A percentile compares a stretch with the other conserved stretches of the same genome.
Conservation (phyloP, 2,797 vertebrate species). For the Euphonia xanthogaster region DNA sequence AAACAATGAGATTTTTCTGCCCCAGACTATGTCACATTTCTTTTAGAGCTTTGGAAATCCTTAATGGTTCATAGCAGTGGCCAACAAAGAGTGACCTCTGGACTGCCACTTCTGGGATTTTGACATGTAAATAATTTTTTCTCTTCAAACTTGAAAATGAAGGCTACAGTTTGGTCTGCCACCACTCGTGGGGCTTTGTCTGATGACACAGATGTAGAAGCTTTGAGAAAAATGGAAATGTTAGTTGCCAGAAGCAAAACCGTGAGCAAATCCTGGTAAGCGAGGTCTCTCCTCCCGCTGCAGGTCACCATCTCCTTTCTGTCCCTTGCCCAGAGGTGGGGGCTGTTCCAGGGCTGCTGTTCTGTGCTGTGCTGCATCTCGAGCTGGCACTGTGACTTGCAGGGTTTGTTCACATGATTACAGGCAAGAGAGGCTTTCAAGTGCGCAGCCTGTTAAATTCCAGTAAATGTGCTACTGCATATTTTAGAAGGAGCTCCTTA, state of each 20-base stretch:
- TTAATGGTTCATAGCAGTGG: not conserved
- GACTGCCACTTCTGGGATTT: not conserved
- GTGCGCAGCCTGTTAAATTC: not conserved
- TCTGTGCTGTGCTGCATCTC: not conserved
- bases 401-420: not conserved
- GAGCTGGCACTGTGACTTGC: not conserved
- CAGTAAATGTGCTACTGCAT: not conserved
- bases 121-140: conserved; percentile 3
- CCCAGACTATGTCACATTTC: not conserved
- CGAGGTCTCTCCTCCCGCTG: not conserved
- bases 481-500: conserved; percentile 28
- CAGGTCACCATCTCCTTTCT: not conserved
- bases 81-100: not conserved
- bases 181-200: not conserved
- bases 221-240: conserved; percentile 27
- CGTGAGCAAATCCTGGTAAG: not conserved
- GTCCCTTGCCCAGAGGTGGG: not conserved
- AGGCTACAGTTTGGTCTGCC: not conserved
- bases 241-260: conserved; percentile 19
- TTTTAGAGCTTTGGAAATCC: not conserved
- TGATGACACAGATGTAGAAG: not conserved
- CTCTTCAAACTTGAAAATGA: not conserved
- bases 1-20: not conserved
- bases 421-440: not conserved
- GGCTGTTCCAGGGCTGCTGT: not conserved